Base-by-base conservation (phyloP, 2,888 invertebrate species). In the Plebejus argus region DNA sequence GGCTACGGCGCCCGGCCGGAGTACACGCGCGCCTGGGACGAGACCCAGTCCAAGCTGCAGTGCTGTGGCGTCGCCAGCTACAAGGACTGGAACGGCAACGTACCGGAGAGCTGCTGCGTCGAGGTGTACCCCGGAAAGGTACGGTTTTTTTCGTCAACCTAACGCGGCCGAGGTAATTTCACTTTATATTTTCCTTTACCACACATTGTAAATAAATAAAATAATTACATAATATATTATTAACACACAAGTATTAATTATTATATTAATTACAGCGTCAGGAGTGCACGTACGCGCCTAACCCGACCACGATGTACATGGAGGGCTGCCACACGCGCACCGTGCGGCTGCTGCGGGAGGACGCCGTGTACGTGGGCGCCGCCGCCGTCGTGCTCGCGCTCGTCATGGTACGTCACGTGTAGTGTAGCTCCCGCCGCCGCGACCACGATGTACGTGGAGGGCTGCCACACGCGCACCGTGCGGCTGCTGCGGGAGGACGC, bases 1-100 rank as follows among this genome's bases (percentile, higher is more conserved):
- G 95, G 95, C 81, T 98, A 98, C 87, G 96, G 96, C 74, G 95
- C 95, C 23, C 95, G 95, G 80, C 95, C 95, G 72, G 95, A 96
- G 80, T 96, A 97, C 78, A 97, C 97, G 1, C 95, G 95, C 78
- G 96, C 98, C 0, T 99, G 98, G 98, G 98, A 98, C 87, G 96
- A 96, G 80, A 97, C 98, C 0, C 99, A 99, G 89, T 95, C 95
- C 49, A 95, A 97, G 91, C 92, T 98, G 76, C 95, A 97, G 85
- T 98, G 98, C 89, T 98, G 98, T 85, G 98, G 98, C 18, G 97
- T 98, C 23, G 95, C 95, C 78, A 95, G 95, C 81, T 97, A 96
- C 88, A 95, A 95, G 81, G 97, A 98, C 87, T 98, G 98, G 98
- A 92, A 95, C 82, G 95, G 95, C 39, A 94, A 95, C 76, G 94